phyloP scores from a whole-genome alignment of 30 jellyfish, hydroid and myxozoan genomes.

The Sanderia malayensis region DNA sequence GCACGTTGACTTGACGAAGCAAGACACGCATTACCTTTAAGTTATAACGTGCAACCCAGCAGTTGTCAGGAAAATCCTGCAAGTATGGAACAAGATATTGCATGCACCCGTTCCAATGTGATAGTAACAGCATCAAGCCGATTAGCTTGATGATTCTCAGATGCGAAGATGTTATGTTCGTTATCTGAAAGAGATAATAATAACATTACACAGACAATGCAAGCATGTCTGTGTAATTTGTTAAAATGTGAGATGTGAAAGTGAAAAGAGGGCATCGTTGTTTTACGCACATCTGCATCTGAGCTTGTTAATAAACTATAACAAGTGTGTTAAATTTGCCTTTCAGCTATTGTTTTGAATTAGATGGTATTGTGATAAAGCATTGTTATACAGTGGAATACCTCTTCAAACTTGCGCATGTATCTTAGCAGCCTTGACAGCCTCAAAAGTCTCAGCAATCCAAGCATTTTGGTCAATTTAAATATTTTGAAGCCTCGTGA shows the following conservation, averaged over 20 bases:
- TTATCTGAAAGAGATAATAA: slow-evolving; percentile 36
- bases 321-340: too few relatives aligned
- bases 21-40: slow-evolving; percentile 73
- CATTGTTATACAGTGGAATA: too few relatives aligned
- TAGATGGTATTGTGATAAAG: too few relatives aligned
- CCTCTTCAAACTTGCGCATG: slow-evolving; percentile 70
- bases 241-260: too few relatives aligned
- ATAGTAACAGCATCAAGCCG: slow-evolving; percentile 79
- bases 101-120: slow-evolving; percentile 96
- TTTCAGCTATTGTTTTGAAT: too few relatives aligned
- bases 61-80: slow-evolving; percentile 76
- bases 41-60: slow-evolving; percentile 64
- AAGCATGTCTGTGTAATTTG: too few relatives aligned
- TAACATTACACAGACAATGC: too few relatives aligned
- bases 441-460: slow-evolving; percentile 40
- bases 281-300: too few relatives aligned
- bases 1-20: too few relatives aligned
- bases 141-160: slow-evolving; percentile 64
- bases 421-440: slow-evolving; percentile 55
- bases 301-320: too few relatives aligned
- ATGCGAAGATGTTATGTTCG: slow-evolving; percentile 52
- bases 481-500: slow-evolving; percentile 62
- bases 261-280: too few relatives aligned
- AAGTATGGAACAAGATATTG: slow-evolving; percentile 79
- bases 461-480: slow-evolving; percentile 55